Conservation (phyloP, 2,888 invertebrate genomes). For the Metellina segmentata region DNA sequence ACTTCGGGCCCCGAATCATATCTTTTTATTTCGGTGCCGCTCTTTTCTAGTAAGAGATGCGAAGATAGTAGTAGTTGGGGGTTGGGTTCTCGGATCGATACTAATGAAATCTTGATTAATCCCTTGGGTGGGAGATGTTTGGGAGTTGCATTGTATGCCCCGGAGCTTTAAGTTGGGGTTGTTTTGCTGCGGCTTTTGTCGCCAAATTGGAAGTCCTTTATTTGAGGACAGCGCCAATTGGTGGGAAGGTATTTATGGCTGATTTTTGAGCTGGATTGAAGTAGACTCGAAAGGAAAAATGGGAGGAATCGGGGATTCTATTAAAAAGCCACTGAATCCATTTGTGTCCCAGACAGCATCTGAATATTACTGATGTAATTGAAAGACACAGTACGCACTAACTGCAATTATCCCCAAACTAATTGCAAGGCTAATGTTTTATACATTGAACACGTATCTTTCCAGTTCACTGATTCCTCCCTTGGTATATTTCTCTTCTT, state of each 20-base stretch:
- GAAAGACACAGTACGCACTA: no score
- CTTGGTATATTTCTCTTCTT: no score
- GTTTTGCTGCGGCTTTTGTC: slow-evolving; percentile 73
- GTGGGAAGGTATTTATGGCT: slow-evolving; percentile 35
- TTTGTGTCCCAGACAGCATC: no score
- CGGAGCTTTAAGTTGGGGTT: slow-evolving; percentile 69
- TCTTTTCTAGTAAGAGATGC: slow-evolving; percentile 68
- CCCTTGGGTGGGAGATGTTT: slow-evolving; percentile 75
- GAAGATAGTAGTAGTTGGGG: slow-evolving; percentile 65
- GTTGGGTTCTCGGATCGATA: slow-evolving; percentile 68
- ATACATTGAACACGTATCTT: no score
- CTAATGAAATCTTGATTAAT: slow-evolving; percentile 77
- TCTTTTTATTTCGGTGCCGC: slow-evolving; percentile 71
- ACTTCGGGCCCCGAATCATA: slow-evolving; percentile 56
- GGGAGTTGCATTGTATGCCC: slow-evolving; percentile 74
- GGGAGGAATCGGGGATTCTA: no score
- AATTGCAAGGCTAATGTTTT: no score
- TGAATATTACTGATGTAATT: no score
- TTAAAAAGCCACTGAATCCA: no score
- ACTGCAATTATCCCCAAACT: no score
- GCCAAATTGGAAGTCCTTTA: slow-evolving; percentile 69
- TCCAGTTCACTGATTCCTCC: no score
- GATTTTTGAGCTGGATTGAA: slow-evolving; percentile 4
- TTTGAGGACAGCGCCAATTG: slow-evolving; percentile 68
- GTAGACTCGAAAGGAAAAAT: no score